Percentiles rank a stretch among this genome's conserved stretches.
Conservation (phyloP, 2,113 vertebrate genomes). For the Panthera leo region DNA sequence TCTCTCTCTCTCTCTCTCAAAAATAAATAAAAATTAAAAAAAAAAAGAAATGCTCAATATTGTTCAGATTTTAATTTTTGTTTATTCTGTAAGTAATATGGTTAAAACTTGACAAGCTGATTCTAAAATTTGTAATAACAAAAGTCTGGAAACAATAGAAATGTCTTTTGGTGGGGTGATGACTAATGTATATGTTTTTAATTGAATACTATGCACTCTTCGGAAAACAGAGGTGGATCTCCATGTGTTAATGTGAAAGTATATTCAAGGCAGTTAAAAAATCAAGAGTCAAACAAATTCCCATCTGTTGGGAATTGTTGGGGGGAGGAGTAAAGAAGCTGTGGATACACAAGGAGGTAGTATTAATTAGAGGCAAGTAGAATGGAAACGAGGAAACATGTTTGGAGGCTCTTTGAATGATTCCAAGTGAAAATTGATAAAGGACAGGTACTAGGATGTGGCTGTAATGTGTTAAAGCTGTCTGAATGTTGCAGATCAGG, state of each 20-base stretch:
- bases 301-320: neutral
- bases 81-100: neutral
- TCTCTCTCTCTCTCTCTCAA: too few relatives aligned
- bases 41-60: neutral
- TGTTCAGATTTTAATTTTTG: conserved; percentile 12
- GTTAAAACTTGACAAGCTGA: neutral
- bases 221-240: neutral
- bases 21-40: too few relatives aligned
- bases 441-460: neutral
- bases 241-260: neutral
- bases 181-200: neutral
- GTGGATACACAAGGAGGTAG: neutral
- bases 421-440: neutral
- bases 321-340: neutral
- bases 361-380: neutral
- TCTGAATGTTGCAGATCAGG: neutral
- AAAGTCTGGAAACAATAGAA: neutral
- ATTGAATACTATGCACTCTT: neutral
- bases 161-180: neutral
- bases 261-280: neutral
- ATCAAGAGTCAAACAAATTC: neutral
- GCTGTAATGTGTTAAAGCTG: neutral
- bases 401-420: neutral
- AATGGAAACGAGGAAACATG: neutral
- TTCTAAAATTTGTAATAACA: neutral